A percentile compares a stretch with the other conserved stretches of the same genome.
These are phyloP conservation scores for Agrotis puta DNA, from an alignment of 2,888 invertebrate genomes.

Conservation along the genomic window DNA sequence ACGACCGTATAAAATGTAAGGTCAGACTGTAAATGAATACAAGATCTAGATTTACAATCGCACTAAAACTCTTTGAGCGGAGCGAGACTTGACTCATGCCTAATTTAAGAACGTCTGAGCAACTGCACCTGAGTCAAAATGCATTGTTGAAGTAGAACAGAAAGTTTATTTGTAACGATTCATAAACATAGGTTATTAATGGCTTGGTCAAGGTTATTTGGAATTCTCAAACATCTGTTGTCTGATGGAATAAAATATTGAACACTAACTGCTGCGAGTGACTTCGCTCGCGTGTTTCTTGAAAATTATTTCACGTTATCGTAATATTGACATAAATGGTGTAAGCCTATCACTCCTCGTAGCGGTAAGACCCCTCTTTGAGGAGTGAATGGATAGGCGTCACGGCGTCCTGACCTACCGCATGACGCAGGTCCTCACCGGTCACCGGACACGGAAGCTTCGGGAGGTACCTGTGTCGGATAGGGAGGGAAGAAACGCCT, in stretches of 20 bases:
- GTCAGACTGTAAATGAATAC: constrained; percentile 45
- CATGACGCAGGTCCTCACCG: too few species aligned
- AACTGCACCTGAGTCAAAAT: constrained; percentile 53
- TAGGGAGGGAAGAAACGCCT: too few species aligned
- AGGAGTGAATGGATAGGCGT: too few species aligned
- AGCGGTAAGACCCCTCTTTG: too few species aligned
- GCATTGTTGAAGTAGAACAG: constrained; percentile 25
- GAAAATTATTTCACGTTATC: neutral
- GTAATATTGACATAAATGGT: too few species aligned
- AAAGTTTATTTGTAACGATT: constrained; percentile 11
- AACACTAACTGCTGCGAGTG: neutral
- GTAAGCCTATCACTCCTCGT: too few species aligned
- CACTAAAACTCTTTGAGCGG: constrained; percentile 40
- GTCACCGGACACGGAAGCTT: too few species aligned
- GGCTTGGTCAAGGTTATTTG: neutral
- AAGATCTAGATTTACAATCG: constrained; percentile 32
- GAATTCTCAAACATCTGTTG: neutral
- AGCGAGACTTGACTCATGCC: constrained; percentile 49
- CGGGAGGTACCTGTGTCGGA: too few species aligned
- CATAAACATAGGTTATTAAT: constrained; percentile 3
- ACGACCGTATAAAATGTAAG: constrained; percentile 41
- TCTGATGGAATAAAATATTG: neutral
- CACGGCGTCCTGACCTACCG: too few species aligned
- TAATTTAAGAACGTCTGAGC: constrained; percentile 57
- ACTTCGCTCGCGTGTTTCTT: neutral